Base-by-base conservation (phyloP, 2,888 invertebrate genomes). In the Callyntrura sp. region DNA sequence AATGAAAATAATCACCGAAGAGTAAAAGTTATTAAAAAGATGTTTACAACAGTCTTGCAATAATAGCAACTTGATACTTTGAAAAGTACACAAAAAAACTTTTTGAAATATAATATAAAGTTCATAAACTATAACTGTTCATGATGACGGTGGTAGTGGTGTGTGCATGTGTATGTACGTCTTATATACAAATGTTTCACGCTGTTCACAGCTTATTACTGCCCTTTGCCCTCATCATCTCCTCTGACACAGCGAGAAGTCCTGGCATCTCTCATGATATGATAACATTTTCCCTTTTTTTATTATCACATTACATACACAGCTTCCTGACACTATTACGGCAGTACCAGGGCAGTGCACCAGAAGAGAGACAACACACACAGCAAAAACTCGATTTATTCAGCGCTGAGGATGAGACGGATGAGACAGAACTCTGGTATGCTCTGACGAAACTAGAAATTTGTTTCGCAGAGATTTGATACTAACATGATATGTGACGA, bases 141-240 rank as follows among this genome's bases (percentile, higher is more conserved):
- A n/a, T n/a, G n/a, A n/a, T n/a, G n/a, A n/a, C n/a, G n/a, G n/a
- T n/a, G n/a, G n/a, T n/a, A n/a, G n/a, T n/a, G n/a, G n/a, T n/a
- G n/a, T n/a, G n/a, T n/a, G n/a, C n/a, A n/a, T n/a, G n/a, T n/a
- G n/a, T n/a, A n/a, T n/a, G n/a, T n/a, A n/a, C n/a, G 68, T 20
- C 43, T 57, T 60, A n/a, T n/a, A 81, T 43, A 57, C 48, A 51
- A 84, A 84, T 84, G 83, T 70, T 84, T 84, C 83, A 84, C 70
- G 70, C 83, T 84, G 83, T 84, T 84, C 70, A 68, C 83, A 84
- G 70, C 51, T 84, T 70, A 84, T 70, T 68, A 70, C 83, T 84
- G 68, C 48, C 83, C 68, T 84, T 84, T 84, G 83, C 68, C 83
- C 83, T 84, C 83, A 84, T 84, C 81, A 60, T 81, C 28, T 81